These are phyloP conservation scores for Schizopygopsis malacanthus DNA, from an alignment of 2,797 vertebrate species.

Conservation along the genomic window DNA sequence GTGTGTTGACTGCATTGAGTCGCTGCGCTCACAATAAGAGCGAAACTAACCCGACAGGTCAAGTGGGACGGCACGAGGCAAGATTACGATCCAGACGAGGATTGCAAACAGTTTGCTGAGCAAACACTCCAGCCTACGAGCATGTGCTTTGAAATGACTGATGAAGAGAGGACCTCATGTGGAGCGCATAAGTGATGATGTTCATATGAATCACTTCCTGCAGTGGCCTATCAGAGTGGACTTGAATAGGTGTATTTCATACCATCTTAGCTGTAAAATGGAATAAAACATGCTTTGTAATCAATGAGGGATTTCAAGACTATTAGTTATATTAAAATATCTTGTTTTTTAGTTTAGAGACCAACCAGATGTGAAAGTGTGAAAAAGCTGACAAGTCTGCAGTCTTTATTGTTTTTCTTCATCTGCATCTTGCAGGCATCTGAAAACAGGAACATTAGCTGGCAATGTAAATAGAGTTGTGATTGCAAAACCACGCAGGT, in stretches of 20 bases:
- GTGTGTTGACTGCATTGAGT: background rate
- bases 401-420: constrained; percentile 26
- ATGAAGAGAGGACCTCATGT: constrained; percentile 18
- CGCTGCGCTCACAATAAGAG: constrained; percentile 12
- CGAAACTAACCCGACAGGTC: constrained; percentile 14
- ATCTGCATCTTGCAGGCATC: constrained; percentile 10
- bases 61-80: constrained; percentile 10
- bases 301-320: constrained; percentile 12
- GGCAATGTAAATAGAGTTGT: constrained; percentile 21
- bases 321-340: background rate
- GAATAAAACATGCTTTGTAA: constrained; percentile 10
- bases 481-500: constrained; percentile 43
- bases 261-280: background rate
- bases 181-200: constrained; percentile 8
- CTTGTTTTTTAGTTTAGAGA: constrained; percentile 2
- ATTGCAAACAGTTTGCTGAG: constrained; percentile 38
- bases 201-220: constrained; percentile 23
- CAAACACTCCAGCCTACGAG: constrained; percentile 33
- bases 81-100: constrained; percentile 8
- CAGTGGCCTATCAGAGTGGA: constrained; percentile 6
- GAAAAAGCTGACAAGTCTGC: constrained; percentile 16
- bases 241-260: background rate
- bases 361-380: constrained; percentile 1
- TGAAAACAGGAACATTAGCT: constrained; percentile 42
- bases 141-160: constrained; percentile 22